These are phyloP conservation scores for Macrobrachium rosenbergii DNA, from an alignment of 1,140 invertebrate genomes.

Conservation along the genomic window DNA sequence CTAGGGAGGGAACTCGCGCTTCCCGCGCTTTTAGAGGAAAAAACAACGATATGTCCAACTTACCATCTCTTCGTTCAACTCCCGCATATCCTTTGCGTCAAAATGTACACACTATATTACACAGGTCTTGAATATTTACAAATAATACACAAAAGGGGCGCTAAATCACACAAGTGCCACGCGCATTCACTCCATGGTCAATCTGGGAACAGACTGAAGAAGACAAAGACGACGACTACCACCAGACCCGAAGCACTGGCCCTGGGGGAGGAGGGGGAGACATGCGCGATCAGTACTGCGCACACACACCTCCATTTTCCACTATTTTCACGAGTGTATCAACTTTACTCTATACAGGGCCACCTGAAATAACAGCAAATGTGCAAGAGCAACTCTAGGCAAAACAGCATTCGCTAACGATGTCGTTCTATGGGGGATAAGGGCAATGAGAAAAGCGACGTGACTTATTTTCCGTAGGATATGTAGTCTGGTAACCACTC, in stretches of 20 bases:
- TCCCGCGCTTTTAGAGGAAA: constrained; percentile 39
- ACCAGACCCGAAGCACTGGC: too few species aligned
- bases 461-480: constrained; percentile 16
- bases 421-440: neutral
- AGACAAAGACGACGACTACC: constrained; percentile 44
- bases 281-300: neutral
- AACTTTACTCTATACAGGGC: too few species aligned
- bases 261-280: neutral
- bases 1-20: constrained; percentile 1
- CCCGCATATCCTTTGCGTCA: constrained; percentile 50
- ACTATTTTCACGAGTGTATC: too few species aligned
- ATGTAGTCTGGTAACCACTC: neutral
- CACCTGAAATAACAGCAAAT: too few species aligned
- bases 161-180: constrained; percentile 42
- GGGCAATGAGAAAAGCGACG: neutral
- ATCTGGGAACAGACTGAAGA: constrained; percentile 59
- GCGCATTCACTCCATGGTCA: constrained; percentile 57
- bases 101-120: constrained; percentile 61
- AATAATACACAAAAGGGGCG: constrained; percentile 56
- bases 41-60: constrained; percentile 32
- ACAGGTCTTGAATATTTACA: constrained; percentile 58
- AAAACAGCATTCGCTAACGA: too few species aligned
- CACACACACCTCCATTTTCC: neutral
- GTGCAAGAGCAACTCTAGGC: too few species aligned
- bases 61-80: constrained; percentile 57